These are phyloP conservation scores for Tipula unca DNA, from an alignment of 2,888 invertebrate species.

Conservation along the genomic window DNA sequence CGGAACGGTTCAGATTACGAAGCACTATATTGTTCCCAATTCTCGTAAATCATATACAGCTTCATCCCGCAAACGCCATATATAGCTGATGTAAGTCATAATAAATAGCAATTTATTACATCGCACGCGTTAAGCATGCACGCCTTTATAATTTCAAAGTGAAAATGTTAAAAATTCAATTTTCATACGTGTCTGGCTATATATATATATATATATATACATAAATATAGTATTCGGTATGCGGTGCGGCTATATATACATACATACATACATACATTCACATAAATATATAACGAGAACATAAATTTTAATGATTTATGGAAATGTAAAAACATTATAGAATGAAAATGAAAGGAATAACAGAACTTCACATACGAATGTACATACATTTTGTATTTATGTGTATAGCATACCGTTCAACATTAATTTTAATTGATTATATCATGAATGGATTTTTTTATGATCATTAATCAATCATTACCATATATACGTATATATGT, in stretches of 20 bases:
- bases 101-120: not conserved
- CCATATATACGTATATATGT: not conserved
- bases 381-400: not conserved
- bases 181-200: not conserved
- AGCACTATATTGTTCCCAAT: not conserved
- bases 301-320: slow-evolving; percentile 14
- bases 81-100: too few species aligned
- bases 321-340: not conserved
- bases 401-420: not conserved
- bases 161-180: slow-evolving; percentile 14
- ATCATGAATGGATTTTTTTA: not conserved
- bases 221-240: not conserved
- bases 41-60: not conserved
- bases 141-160: not conserved
- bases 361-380: not conserved
- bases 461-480: slow-evolving; percentile 2
- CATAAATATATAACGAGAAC: not conserved
- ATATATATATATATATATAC: not conserved
- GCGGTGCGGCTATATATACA: not conserved
- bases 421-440: slow-evolving; percentile 1
- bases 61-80: not conserved
- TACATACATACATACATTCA: not conserved
- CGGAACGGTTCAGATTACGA: too few species aligned
- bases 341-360: not conserved
- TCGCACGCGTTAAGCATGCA: not conserved